A percentile compares a stretch with the other conserved stretches of the same genome.
Conservation (phyloP, 1,140 invertebrate species). For the Tetranychus cinnabarinus region DNA sequence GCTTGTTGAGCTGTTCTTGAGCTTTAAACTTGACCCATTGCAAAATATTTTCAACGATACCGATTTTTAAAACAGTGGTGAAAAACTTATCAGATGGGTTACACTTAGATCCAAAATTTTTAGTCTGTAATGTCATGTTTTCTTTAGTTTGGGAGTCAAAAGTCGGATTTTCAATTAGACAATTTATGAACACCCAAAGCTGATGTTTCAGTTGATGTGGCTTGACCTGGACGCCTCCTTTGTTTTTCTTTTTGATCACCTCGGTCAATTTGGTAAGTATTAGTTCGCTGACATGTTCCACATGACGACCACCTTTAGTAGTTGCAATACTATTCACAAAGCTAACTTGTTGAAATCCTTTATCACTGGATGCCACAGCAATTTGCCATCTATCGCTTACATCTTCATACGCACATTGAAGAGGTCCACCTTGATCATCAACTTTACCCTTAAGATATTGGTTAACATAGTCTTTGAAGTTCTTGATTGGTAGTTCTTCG, state of each 20-base stretch:
- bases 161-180: constrained; percentile 93
- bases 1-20: constrained; percentile 59
- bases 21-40: constrained; percentile 92
- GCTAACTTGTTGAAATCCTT: constrained; percentile 87
- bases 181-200: constrained; percentile 95
- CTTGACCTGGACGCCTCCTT: constrained; percentile 49
- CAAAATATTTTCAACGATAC: constrained; percentile 73
- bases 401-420: constrained; percentile 69
- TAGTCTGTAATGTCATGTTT: constrained; percentile 84
- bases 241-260: constrained; percentile 71
- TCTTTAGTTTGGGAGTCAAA: constrained; percentile 98
- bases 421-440: constrained; percentile 49
- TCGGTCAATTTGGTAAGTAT: constrained; percentile 70
- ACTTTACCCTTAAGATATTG: constrained; percentile 59
- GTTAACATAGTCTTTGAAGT: constrained; percentile 92
- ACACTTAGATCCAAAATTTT: constrained; percentile 91
- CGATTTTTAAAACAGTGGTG: constrained; percentile 48
- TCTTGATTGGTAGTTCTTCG: constrained; percentile 56
- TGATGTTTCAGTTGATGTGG: constrained; percentile 71
- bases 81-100: constrained; percentile 73
- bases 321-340: constrained; percentile 99
- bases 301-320: constrained; percentile 91
- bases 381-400: constrained; percentile 84
- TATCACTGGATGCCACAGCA: constrained; percentile 58
- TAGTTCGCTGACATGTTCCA: constrained; percentile 78